Evolutionary conservation across 2,113 vertebrate species (phyloP), one percentile per base, ranked within the genome.

Genomic region (Oreocharis arfaki): DNA sequence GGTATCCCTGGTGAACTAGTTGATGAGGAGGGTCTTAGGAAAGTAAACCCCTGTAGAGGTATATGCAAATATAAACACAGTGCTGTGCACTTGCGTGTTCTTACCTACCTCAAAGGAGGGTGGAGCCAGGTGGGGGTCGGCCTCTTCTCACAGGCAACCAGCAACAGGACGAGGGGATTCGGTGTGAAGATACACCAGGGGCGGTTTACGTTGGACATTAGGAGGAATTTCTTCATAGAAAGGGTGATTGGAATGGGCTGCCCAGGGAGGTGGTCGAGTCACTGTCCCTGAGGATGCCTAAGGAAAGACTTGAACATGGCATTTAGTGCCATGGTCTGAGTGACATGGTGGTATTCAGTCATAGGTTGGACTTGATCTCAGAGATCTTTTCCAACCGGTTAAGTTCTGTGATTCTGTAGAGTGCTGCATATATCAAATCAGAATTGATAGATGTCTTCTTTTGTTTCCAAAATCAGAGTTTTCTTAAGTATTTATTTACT

Each of bases 41-140:
- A 55, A 69, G 41, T 32, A 41, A 49, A 16, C 28, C 21, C 6
- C 0, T 33, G 39, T 50, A 19, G 3, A 0, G 37, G 24, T 53
- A 4, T 27, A 21, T 5, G 1, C 7, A 6, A 4, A 7, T 1
- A 2, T 4, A 24, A 22, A 11, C 7, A 24, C 3, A 0, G 13
- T 11, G 28, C 53, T 26, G 6, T 0, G 0, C 77, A n/a, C 21
- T 60, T 4, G 0, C 1, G 0, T 4, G 9, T 22, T 47, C 41
- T 53, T 47, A 47, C n/a, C 16, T 49, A 2, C 47, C 55, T 55
- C 55, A 69, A 55, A 76, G 70, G 47, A 52, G 8, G 6, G 10
- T 18, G 20, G 12, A 41, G 47, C 39, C n/a, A 16, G 33, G 7
- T 52, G 16, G 16, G 46, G 15, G 23, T 67, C 2, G 0, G 41